phyloP scores from a whole-genome alignment of 2,797 vertebrate species.

The Myiotriccus ornatus region DNA sequence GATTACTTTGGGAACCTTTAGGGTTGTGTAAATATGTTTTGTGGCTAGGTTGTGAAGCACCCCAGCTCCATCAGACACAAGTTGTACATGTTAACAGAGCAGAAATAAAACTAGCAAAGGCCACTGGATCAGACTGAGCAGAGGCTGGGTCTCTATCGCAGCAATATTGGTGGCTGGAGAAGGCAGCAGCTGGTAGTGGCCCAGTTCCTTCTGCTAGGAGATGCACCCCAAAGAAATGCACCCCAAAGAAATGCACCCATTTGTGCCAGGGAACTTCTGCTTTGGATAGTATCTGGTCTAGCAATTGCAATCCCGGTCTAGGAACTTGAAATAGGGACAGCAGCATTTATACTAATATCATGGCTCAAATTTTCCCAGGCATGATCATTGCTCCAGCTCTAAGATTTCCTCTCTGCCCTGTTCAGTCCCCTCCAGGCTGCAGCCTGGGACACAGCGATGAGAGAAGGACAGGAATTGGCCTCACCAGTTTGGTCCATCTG shows the following conservation, averaged over 20 bases:
- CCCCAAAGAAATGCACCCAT: not conserved
- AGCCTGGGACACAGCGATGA: not conserved
- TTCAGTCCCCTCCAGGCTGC: not conserved
- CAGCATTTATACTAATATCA: not conserved
- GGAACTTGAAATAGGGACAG: not conserved
- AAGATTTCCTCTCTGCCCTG: not conserved
- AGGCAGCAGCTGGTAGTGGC: not conserved
- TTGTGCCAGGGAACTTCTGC: not conserved
- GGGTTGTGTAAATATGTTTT: not conserved
- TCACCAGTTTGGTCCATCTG: not conserved
- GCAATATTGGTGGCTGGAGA: not conserved
- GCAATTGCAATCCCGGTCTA: not conserved
- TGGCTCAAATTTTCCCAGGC: not conserved
- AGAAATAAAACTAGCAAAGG: not conserved
- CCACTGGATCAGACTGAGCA: not conserved
- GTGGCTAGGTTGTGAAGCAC: not conserved
- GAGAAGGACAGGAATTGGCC: not conserved
- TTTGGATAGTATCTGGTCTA: not conserved
- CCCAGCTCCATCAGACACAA: not conserved
- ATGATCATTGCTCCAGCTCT: accelerated
- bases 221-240: not conserved
- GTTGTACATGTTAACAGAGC: accelerated
- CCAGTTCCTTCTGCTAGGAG: not conserved
- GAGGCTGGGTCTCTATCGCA: not conserved
- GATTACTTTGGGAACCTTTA: not conserved